These are phyloP conservation scores for Colinus virginianus DNA, from an alignment of 2,113 vertebrate genomes.

Conservation along the genomic window DNA sequence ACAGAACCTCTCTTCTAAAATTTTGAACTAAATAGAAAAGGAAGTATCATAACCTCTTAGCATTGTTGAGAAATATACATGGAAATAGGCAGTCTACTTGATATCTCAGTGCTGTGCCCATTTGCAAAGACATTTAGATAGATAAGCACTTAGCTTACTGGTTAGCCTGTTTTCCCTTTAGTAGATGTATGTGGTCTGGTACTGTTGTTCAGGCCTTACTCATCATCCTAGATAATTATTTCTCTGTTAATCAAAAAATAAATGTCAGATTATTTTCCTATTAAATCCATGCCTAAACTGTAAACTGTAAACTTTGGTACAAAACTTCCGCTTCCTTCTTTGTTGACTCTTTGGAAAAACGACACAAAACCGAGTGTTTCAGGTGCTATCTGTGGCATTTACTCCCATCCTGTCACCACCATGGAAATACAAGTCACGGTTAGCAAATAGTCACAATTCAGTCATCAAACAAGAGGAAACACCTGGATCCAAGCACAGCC, in stretches of 20 bases:
- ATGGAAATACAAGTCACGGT: constrained; percentile 3
- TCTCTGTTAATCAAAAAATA: not conserved
- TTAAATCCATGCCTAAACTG: not conserved
- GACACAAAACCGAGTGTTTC: accelerated
- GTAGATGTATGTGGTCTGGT: not conserved
- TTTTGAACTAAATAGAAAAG: not conserved
- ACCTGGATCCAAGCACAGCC: constrained; percentile 7
- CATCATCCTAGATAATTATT: not conserved
- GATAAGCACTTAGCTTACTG: not conserved
- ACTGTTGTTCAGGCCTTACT: not conserved
- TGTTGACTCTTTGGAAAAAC: not conserved
- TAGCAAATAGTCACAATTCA: constrained; percentile 12
- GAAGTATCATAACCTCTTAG: not conserved
- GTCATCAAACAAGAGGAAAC: constrained; percentile 56
- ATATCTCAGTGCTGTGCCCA: not conserved
- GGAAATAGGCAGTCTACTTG: not conserved
- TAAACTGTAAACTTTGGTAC: not conserved
- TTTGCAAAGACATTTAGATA: not conserved
- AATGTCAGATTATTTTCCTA: not conserved
- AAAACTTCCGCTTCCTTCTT: not conserved
- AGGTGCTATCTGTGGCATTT: not conserved
- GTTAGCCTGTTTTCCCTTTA: not conserved
- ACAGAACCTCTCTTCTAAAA: not conserved
- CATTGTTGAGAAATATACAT: not conserved
- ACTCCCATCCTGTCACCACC: constrained; percentile 13